Evolutionary conservation across 1,140 invertebrate species (phyloP).

Genomic region (Drosophila parvula): DNA sequence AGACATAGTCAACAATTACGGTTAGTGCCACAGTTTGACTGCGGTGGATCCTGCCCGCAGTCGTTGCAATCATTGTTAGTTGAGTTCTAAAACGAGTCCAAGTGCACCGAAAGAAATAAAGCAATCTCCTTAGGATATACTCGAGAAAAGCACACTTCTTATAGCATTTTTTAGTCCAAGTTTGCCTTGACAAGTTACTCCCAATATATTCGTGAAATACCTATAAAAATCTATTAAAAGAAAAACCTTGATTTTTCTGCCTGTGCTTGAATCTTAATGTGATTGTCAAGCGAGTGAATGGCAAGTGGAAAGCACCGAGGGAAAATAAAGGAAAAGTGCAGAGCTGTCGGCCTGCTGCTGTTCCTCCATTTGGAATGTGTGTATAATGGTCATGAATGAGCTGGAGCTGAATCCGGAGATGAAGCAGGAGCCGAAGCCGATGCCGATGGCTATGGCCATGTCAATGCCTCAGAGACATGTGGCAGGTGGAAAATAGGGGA

Average conservation of each 20-base stretch:
- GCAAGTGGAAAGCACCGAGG: constrained; percentile 31
- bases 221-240: too few relatives aligned
- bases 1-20: constrained; percentile 75
- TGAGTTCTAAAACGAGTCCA: constrained; percentile 33
- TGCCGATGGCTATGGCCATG: constrained; percentile 16
- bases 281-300: constrained; percentile 64
- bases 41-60: constrained; percentile 36
- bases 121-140: neutral
- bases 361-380: constrained; percentile 52
- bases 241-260: constrained; percentile 5
- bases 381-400: constrained; percentile 71
- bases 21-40: constrained; percentile 80
- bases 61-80: constrained; percentile 61
- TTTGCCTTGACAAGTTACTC: too few relatives aligned
- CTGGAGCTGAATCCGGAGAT: constrained; percentile 2
- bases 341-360: constrained; percentile 48
- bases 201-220: too few relatives aligned
- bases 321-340: constrained; percentile 54
- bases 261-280: constrained; percentile 63
- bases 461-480: constrained; percentile 52
- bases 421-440: constrained; percentile 26
- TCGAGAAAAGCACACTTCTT: neutral
- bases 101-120: constrained; percentile 1
- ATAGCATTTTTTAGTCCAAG: too few relatives aligned
- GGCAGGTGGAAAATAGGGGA: constrained; percentile 57